Percentiles rank a stretch among this genome's conserved stretches.
Conservation (phyloP, 2,888 invertebrate species). For the Xylota sylvarum region DNA sequence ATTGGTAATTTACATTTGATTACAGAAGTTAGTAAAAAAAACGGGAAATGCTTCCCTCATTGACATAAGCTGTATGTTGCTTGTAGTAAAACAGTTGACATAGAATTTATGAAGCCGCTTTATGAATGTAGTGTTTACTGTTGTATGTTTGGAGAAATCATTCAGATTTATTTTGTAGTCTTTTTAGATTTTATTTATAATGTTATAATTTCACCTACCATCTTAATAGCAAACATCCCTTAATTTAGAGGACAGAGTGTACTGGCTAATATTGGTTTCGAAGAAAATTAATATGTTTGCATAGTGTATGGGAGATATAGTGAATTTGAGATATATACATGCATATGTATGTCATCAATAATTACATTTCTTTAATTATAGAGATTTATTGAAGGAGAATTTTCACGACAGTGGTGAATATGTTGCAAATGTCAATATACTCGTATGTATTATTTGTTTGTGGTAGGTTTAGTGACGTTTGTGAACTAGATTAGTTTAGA, state of each 20-base stretch:
- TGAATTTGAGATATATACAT: too few relatives aligned
- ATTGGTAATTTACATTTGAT: slow-evolving; percentile 73
- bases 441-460: too few relatives aligned
- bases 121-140: slow-evolving; percentile 45
- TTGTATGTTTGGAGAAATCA: slow-evolving; percentile 23
- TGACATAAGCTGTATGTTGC: slow-evolving; percentile 49
- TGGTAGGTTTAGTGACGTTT: too few relatives aligned
- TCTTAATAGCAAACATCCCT: not conserved
- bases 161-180: not conserved
- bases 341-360: too few relatives aligned
- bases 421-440: too few relatives aligned
- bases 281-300: too few relatives aligned
- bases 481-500: too few relatives aligned
- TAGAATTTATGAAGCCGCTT: slow-evolving; percentile 36
- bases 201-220: not conserved
- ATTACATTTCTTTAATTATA: too few relatives aligned
- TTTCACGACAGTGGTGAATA: too few relatives aligned
- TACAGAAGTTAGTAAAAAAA: slow-evolving; percentile 55
- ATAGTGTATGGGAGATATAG: too few relatives aligned
- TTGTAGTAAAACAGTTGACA: slow-evolving; percentile 51
- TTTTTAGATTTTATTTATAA: not conserved
- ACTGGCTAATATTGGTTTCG: too few relatives aligned
- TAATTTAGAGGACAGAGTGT: not conserved
- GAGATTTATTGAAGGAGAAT: too few relatives aligned
- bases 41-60: slow-evolving; percentile 32